Percentiles rank a stretch among this genome's conserved stretches.
Conservation (phyloP, 2,113 vertebrate species). For the Syngnathoides biaculeatus region DNA sequence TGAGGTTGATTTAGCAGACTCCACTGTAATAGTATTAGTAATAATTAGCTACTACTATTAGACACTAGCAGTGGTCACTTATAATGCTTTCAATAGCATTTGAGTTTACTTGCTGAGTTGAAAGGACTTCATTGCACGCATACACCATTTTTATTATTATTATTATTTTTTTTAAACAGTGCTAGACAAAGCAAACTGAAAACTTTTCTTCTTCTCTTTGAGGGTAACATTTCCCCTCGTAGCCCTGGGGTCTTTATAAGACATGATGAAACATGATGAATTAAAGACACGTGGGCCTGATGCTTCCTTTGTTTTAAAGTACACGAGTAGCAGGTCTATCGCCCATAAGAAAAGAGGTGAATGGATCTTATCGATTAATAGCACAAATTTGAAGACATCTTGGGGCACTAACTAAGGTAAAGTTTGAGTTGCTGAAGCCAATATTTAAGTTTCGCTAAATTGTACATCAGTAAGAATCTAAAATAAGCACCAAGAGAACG, state of each 20-base stretch:
- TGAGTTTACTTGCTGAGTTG: not conserved
- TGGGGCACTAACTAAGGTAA: not conserved
- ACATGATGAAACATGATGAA: constrained; percentile 24
- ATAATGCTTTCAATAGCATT: not conserved
- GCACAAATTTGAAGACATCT: not conserved
- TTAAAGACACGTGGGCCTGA: constrained; percentile 7
- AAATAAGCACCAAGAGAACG: not conserved
- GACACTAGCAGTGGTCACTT: not conserved
- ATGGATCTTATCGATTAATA: not conserved
- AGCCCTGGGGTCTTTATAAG: constrained; percentile 27
- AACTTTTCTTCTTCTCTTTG: no score
- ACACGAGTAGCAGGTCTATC: constrained; percentile 1
- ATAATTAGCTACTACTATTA: not conserved
- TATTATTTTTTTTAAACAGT: not conserved
- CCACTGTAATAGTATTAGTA: no score
- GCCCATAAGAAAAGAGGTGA: not conserved
- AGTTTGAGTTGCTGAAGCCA: not conserved
- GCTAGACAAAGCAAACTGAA: not conserved
- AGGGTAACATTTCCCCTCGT: not conserved
- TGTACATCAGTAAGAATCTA: not conserved
- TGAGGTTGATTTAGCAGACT: no score
- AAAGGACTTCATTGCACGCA: not conserved
- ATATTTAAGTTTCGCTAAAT: not conserved
- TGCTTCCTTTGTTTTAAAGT: constrained; percentile 9
- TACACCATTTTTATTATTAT: not conserved